These are phyloP conservation scores for Botrylloides violaceus DNA, from an alignment of 23 tunicate genomes.

Conservation along the genomic window DNA sequence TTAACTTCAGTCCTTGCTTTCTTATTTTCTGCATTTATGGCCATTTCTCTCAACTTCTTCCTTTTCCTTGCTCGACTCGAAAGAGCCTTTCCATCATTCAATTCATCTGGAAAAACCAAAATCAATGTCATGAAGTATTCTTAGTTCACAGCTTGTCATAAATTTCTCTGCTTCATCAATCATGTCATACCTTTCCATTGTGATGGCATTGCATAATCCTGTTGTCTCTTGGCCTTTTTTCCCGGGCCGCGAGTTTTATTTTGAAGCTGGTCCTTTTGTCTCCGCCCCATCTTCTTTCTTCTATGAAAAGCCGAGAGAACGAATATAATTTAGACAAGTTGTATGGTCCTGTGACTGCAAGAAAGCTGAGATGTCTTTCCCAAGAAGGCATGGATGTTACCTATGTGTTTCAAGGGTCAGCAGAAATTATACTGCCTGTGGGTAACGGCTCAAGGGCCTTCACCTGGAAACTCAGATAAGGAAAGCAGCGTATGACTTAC, in stretches of 20 bases:
- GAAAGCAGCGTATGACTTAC: too few species aligned
- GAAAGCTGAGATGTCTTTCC: too few species aligned
- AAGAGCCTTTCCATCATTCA: conserved; percentile 23
- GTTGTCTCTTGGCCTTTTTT: conserved; percentile 51
- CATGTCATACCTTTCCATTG: conserved; percentile 62
- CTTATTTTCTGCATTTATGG: neutral
- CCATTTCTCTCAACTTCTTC: neutral
- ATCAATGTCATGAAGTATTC: neutral
- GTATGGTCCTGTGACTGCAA: neutral
- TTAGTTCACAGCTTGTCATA: too few species aligned
- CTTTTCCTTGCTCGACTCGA: conserved; percentile 65
- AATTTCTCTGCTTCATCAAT: too few species aligned
- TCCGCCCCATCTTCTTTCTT: conserved; percentile 51
- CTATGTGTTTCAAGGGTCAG: too few species aligned
- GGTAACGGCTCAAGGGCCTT: neutral
- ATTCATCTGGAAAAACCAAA: conserved; percentile 14
- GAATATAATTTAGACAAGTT: neutral
- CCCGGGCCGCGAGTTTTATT: conserved; percentile 57
- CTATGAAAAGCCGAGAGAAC: neutral
- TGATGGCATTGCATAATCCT: conserved; percentile 46
- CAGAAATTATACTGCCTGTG: neutral
- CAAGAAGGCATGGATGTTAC: too few species aligned
- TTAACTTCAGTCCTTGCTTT: neutral
- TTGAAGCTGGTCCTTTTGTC: conserved; percentile 39
- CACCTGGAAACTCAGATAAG: neutral